These are phyloP conservation scores for Crotalus horridus DNA, from an alignment of 2,113 vertebrate species.

Conservation along the genomic window DNA sequence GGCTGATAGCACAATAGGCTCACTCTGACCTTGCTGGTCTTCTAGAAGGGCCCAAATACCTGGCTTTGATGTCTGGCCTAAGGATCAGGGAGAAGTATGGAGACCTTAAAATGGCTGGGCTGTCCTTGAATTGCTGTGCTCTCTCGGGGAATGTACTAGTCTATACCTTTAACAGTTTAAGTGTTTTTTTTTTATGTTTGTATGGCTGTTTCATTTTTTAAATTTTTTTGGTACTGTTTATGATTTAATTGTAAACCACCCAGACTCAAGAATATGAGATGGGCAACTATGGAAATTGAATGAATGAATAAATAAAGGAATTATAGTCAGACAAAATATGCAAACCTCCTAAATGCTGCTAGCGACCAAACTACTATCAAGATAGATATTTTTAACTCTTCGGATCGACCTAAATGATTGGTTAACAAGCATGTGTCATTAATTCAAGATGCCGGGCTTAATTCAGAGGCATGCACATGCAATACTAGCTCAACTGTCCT, in stretches of 20 bases:
- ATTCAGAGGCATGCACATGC: neutral
- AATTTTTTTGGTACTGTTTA: neutral
- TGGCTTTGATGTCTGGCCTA: neutral
- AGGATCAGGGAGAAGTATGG: neutral
- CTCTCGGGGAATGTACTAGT: neutral
- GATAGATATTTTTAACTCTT: neutral
- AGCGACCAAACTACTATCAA: neutral
- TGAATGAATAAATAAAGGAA: neutral
- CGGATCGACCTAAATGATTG: neutral
- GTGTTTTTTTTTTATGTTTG: neutral
- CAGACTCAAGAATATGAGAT: neutral
- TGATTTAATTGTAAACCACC: neutral
- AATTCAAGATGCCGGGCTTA: neutral
- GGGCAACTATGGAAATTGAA: neutral
- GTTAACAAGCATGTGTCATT: neutral
- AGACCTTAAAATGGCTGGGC: neutral
- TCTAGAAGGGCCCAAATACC: too few relatives aligned
- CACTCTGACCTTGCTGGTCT: too few relatives aligned
- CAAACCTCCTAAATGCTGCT: neutral
- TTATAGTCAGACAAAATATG: neutral
- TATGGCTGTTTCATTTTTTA: neutral
- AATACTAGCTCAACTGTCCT: neutral
- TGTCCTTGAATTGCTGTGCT: neutral
- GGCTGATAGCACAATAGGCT: too few relatives aligned
- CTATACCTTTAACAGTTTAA: neutral